A percentile compares a stretch with the other conserved stretches of the same genome.
Conservation (phyloP, 2,888 invertebrate species). For the Callimorpha dominula region DNA sequence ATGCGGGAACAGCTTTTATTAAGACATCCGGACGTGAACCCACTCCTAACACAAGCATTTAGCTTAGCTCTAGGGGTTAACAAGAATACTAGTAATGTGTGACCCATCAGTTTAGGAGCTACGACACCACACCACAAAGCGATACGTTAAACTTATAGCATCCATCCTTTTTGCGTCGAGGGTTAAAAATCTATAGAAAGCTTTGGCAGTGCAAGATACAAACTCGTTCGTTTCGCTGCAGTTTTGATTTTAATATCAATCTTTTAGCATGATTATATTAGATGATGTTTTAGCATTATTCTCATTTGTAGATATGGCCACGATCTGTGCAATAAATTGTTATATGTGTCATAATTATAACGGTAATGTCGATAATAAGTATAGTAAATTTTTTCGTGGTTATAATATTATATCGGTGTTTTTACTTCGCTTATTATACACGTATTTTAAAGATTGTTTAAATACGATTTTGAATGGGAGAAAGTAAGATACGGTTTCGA, state of each 20-base stretch:
- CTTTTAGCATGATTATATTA: background rate
- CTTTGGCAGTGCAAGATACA: too few species aligned
- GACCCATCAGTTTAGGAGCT: too few species aligned
- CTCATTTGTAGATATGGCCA: background rate
- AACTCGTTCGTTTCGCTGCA: background rate
- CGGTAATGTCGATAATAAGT: background rate
- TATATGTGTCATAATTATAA: background rate
- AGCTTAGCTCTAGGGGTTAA: too few species aligned
- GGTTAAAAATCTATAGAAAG: too few species aligned
- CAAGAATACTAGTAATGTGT: too few species aligned
- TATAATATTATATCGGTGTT: background rate
- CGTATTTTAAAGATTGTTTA: background rate
- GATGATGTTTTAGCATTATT: background rate
- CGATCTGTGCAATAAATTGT: background rate
- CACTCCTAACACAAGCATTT: too few species aligned
- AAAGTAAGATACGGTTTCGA: background rate
- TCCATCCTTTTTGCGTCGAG: too few species aligned
- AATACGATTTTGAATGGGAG: background rate
- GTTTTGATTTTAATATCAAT: background rate
- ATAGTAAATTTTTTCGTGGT: background rate
- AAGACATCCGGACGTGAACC: too few species aligned
- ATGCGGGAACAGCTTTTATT: too few species aligned
- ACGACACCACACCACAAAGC: too few species aligned
- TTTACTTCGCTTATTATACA: background rate
- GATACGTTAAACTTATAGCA: too few species aligned